phyloP scores from a whole-genome alignment of 2,113 vertebrate species.

The Cervus canadensis region DNA sequence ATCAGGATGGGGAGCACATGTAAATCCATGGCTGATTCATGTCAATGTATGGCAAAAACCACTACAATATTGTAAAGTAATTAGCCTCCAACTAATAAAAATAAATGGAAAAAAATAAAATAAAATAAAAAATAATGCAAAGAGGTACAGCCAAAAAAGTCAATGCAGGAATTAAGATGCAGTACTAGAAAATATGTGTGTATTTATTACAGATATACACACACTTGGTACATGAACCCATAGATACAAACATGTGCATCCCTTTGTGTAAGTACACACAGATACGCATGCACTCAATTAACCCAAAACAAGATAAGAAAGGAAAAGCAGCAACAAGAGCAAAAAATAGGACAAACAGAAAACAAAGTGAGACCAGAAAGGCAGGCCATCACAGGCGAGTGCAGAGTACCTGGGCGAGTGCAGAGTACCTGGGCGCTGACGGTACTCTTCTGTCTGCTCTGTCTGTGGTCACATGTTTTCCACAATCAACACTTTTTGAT shows the following conservation, averaged over 20 bases:
- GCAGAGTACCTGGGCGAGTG: rapidly evolving
- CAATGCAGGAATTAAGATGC: background rate
- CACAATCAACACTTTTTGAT: background rate
- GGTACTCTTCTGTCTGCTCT: rapidly evolving
- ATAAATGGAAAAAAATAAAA: too few species aligned
- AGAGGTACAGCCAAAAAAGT: background rate
- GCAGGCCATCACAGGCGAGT: rapidly evolving
- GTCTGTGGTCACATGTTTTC: background rate
- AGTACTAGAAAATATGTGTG: background rate
- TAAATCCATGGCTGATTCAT: too few species aligned
- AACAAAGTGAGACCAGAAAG: background rate
- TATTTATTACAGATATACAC: background rate
- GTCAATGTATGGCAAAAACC: too few species aligned
- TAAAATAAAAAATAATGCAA: background rate
- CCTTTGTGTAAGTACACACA: background rate
- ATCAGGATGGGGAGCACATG: too few species aligned
- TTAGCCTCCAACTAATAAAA: too few species aligned
- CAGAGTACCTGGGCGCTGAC: rapidly evolving
- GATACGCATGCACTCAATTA: background rate
- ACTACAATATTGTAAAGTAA: too few species aligned
- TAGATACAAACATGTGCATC: background rate
- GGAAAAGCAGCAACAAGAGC: background rate
- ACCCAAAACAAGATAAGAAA: background rate
- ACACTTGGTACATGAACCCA: background rate
- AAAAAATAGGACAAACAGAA: background rate